These are phyloP conservation scores for Aelia acuminata DNA, from an alignment of 2,888 invertebrate species.

Conservation along the genomic window DNA sequence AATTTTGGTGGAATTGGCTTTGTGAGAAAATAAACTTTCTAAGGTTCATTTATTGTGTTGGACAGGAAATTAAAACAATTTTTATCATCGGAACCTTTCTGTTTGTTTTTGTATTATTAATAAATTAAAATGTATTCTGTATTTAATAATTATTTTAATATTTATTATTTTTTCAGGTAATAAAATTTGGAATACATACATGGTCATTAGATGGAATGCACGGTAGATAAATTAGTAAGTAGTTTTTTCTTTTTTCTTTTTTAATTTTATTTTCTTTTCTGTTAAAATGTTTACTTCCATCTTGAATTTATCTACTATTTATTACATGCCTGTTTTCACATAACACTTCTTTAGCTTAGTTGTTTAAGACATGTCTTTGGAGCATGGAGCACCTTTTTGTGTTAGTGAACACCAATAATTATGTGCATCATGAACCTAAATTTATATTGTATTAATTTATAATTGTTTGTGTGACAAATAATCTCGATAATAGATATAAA, in stretches of 20 bases:
- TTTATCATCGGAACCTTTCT: not conserved
- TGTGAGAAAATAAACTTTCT: too few species aligned
- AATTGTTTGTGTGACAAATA: too few species aligned
- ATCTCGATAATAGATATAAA: too few species aligned
- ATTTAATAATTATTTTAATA: not conserved
- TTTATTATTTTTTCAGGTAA: slow-evolving; percentile 11
- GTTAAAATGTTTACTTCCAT: not conserved
- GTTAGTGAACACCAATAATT: not conserved
- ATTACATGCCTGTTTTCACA: not conserved
- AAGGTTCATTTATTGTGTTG: too few species aligned
- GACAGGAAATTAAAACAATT: too few species aligned
- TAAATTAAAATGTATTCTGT: too few species aligned
- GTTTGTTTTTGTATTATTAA: not conserved
- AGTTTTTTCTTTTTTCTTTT: not conserved
- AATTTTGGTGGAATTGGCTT: too few species aligned
- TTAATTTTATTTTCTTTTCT: not conserved
- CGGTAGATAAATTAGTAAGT: slow-evolving; percentile 42
- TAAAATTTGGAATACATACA: slow-evolving; percentile 48
- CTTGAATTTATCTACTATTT: not conserved
- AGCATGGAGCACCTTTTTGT: not conserved
- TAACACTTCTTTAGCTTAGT: not conserved
- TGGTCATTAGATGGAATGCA: slow-evolving; percentile 44
- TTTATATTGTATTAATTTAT: too few species aligned
- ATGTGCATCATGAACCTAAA: not conserved
- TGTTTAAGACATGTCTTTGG: not conserved